phyloP scores from a whole-genome alignment of 2,797 vertebrate genomes.

The Telmatherina bonti region DNA sequence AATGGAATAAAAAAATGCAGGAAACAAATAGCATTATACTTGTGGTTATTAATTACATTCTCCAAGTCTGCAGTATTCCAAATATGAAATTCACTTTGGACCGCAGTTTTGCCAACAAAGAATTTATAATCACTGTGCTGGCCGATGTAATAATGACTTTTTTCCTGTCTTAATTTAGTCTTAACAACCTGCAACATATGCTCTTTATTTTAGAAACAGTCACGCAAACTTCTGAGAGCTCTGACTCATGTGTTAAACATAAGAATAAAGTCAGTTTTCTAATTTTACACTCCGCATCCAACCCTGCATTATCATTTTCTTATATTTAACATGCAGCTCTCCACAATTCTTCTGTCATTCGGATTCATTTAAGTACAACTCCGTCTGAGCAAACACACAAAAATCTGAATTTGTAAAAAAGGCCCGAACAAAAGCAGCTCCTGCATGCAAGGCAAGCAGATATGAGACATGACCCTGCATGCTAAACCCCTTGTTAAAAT shows the following conservation, averaged over 20 bases:
- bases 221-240: slow-evolving; percentile 33
- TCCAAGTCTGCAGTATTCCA: slow-evolving; percentile 4
- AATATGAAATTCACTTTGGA: not conserved
- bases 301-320: slow-evolving; percentile 23
- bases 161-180: not conserved
- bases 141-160: not conserved
- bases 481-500: slow-evolving; percentile 35
- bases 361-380: slow-evolving; percentile 25
- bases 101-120: not conserved
- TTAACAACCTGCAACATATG: slow-evolving; percentile 2
- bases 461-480: slow-evolving; percentile 57
- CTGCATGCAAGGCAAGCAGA: slow-evolving; percentile 3
- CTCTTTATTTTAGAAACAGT: slow-evolving; percentile 13
- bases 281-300: slow-evolving; percentile 6
- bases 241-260: slow-evolving; percentile 38
- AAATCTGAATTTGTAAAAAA: slow-evolving; percentile 15
- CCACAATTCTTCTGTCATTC: not conserved
- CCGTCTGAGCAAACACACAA: slow-evolving; percentile 7
- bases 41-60: slow-evolving; percentile 12
- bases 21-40: slow-evolving; percentile 1
- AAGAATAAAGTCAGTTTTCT: slow-evolving; percentile 30
- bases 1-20: slow-evolving; percentile 20
- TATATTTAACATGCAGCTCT: slow-evolving; percentile 4
- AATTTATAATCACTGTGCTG: slow-evolving; percentile 1
- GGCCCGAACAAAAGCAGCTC: slow-evolving; percentile 10